phyloP scores from a whole-genome alignment of 2,113 vertebrate genomes.

The Scolopax mira region DNA sequence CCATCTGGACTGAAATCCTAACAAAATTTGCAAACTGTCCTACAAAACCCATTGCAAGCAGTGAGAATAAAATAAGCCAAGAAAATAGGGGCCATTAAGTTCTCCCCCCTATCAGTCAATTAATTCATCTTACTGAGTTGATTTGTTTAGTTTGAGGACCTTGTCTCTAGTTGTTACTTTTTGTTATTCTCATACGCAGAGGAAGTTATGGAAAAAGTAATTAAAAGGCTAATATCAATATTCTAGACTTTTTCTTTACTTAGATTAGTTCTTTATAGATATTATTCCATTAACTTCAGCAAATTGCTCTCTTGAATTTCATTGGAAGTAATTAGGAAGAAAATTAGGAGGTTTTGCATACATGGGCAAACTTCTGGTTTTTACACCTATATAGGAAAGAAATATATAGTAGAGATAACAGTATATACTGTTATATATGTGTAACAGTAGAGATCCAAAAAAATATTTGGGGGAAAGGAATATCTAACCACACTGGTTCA shows the following conservation, averaged over 20 bases:
- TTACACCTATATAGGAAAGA: neutral
- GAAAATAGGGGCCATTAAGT: neutral
- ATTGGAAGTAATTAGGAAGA: neutral
- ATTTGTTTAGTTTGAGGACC: neutral
- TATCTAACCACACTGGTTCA: neutral
- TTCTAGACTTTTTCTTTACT: neutral
- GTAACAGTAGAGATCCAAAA: neutral
- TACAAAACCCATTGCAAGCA: neutral
- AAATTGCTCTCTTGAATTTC: neutral
- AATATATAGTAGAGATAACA: neutral
- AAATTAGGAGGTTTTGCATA: neutral
- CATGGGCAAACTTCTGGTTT: neutral
- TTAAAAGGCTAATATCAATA: neutral
- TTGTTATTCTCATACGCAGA: neutral
- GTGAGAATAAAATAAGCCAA: neutral
- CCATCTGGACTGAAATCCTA: neutral
- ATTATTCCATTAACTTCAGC: neutral
- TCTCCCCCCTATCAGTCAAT: neutral
- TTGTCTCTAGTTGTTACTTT: neutral
- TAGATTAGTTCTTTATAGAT: neutral
- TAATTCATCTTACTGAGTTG: neutral
- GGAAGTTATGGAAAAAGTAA: neutral
- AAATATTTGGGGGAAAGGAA: neutral
- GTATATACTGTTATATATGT: too few relatives aligned
- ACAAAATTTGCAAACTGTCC: neutral